phyloP scores from a whole-genome alignment of 2,113 vertebrate species.

The Gobiocypris rarus region DNA sequence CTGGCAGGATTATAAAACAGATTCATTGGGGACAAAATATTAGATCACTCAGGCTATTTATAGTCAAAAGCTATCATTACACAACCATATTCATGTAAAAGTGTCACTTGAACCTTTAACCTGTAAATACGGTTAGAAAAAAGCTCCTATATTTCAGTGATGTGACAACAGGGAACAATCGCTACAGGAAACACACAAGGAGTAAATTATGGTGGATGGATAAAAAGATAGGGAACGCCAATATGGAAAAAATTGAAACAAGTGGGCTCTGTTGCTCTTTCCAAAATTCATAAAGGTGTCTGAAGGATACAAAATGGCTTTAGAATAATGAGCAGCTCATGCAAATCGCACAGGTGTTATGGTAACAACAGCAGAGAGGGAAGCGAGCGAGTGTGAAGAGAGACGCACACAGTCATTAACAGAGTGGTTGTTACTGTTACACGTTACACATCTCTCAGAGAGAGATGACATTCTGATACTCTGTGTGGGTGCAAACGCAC shows the following conservation, averaged over 20 bases:
- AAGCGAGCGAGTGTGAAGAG: conserved; percentile 15
- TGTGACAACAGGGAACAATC: neutral
- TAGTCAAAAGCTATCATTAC: conserved; percentile 19
- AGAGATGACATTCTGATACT: conserved; percentile 49
- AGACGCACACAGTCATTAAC: conserved; percentile 47
- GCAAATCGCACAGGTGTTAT: conserved; percentile 29
- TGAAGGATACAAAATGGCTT: neutral
- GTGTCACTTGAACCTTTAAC: conserved; percentile 14
- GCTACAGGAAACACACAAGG: neutral
- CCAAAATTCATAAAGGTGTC: neutral
- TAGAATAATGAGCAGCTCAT: neutral
- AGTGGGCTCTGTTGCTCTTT: neutral
- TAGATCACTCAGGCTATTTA: conserved; percentile 3
- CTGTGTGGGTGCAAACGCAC: conserved; percentile 43
- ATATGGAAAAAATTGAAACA: conserved; percentile 3
- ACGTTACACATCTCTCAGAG: conserved; percentile 12
- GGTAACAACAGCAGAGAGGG: conserved; percentile 9
- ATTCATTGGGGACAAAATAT: conserved; percentile 13
- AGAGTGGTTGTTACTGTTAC: conserved; percentile 43
- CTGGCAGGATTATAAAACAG: conserved; percentile 26
- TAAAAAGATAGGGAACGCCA: neutral
- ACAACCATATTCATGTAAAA: conserved; percentile 8
- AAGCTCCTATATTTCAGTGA: neutral
- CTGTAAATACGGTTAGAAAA: neutral
- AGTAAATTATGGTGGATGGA: neutral